These are phyloP conservation scores for Anguilla anguilla DNA, from an alignment of 2,797 vertebrate species.

Conservation along the genomic window DNA sequence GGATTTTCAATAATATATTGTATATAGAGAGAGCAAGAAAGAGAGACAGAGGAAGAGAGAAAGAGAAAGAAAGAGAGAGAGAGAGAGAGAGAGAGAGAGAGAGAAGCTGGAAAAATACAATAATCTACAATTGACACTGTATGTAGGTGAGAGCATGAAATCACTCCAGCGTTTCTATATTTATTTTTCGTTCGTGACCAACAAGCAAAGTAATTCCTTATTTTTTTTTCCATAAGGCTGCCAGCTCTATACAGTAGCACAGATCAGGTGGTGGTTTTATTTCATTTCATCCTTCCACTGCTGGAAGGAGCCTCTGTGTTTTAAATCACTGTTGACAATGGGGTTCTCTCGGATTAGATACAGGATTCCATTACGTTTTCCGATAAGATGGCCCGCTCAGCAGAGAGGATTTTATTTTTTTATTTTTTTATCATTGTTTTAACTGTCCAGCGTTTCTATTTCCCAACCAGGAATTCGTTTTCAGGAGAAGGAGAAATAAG, in stretches of 20 bases:
- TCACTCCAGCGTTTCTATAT: neutral
- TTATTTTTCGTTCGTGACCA: neutral
- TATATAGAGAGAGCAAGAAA: too few relatives aligned
- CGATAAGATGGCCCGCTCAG: conserved; percentile 59
- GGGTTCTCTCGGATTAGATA: conserved; percentile 62
- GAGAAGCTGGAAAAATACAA: neutral
- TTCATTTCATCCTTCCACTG: conserved; percentile 9
- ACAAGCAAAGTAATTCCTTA: neutral
- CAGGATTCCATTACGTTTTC: conserved; percentile 62
- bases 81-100: too few relatives aligned
- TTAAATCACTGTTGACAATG: conserved; percentile 67
- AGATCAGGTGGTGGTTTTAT: neutral
- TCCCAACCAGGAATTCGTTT: conserved; percentile 58
- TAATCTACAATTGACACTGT: neutral
- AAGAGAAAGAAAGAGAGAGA: too few relatives aligned
- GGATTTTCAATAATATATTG: too few relatives aligned
- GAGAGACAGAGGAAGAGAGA: too few relatives aligned
- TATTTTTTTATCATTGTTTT: conserved; percentile 58
- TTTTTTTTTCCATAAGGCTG: neutral
- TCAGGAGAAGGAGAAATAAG: conserved; percentile 46
- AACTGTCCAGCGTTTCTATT: conserved; percentile 52
- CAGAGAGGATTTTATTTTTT: conserved; percentile 42
- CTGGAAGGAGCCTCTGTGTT: conserved; percentile 60
- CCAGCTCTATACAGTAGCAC: neutral
- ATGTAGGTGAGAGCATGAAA: neutral